These are phyloP conservation scores for Anagyrus pseudococci DNA, from an alignment of 2,888 invertebrate species.

Conservation along the genomic window DNA sequence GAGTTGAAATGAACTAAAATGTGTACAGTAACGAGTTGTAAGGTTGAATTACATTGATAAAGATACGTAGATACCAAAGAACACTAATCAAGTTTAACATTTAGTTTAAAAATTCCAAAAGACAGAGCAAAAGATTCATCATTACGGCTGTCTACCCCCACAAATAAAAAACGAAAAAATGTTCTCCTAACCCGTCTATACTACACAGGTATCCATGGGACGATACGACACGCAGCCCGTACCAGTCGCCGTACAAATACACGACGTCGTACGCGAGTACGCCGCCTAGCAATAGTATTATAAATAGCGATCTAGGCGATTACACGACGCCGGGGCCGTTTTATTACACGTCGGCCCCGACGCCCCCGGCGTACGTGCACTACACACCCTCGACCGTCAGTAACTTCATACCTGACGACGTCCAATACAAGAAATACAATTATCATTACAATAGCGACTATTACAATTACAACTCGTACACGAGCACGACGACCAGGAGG, in stretches of 20 bases:
- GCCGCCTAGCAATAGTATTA: conserved; percentile 34
- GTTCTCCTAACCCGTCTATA: too few relatives aligned
- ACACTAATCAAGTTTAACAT: too few relatives aligned
- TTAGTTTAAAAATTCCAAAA: too few relatives aligned
- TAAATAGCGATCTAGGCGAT: too few relatives aligned
- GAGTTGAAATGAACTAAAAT: too few relatives aligned
- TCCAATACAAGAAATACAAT: conserved; percentile 42
- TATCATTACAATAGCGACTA: conserved; percentile 38
- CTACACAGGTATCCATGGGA: conserved; percentile 57
- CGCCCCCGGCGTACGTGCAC: conserved; percentile 43
- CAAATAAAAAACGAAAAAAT: too few relatives aligned
- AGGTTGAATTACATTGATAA: too few relatives aligned
- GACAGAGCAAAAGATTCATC: too few relatives aligned
- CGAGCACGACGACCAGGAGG: conserved; percentile 45
- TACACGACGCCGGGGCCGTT: conserved; percentile 41
- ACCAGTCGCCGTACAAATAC: conserved; percentile 49
- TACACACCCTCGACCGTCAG: conserved; percentile 49
- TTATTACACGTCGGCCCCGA: too few relatives aligned
- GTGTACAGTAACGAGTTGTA: too few relatives aligned
- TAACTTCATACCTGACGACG: conserved; percentile 47
- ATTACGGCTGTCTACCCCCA: too few relatives aligned
- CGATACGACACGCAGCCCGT: conserved; percentile 54
- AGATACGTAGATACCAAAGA: too few relatives aligned
- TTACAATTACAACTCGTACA: conserved; percentile 29
- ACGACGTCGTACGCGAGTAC: conserved; percentile 44